These are phyloP conservation scores for Cerastis rubricosa DNA, from an alignment of 2,888 invertebrate species.

Conservation along the genomic window DNA sequence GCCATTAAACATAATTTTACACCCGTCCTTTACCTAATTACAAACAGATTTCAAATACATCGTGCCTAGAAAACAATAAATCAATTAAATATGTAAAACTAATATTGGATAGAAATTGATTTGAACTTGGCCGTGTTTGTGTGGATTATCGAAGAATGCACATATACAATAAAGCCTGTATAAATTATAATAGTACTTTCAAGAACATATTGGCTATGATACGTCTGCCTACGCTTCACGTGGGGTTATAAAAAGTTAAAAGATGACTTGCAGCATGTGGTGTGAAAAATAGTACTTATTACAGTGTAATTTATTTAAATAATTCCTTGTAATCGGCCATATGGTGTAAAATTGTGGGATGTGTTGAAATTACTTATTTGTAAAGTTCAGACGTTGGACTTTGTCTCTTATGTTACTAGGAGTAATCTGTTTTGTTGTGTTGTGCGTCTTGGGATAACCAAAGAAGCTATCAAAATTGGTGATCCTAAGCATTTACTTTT, in stretches of 20 bases:
- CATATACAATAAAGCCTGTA: background rate
- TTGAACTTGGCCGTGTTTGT: constrained; percentile 50
- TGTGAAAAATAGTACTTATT: constrained; percentile 32
- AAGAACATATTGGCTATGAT: constrained; percentile 35
- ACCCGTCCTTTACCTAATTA: constrained; percentile 53
- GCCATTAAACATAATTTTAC: constrained; percentile 41
- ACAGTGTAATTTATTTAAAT: constrained; percentile 32
- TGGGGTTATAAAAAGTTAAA: background rate
- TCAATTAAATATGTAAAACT: constrained; percentile 44
- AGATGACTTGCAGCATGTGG: constrained; percentile 33
- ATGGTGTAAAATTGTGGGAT: constrained; percentile 21
- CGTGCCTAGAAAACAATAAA: constrained; percentile 31
- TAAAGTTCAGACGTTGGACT: background rate
- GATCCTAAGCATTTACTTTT: background rate
- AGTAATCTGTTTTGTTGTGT: background rate
- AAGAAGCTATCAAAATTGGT: background rate
- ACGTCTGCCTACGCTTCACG: constrained; percentile 20
- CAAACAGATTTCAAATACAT: constrained; percentile 33
- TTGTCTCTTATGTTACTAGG: constrained; percentile 1
- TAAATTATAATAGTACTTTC: constrained; percentile 33
- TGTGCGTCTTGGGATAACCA: background rate
- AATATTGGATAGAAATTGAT: constrained; percentile 44
- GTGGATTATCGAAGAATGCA: constrained; percentile 38
- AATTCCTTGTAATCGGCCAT: constrained; percentile 14
- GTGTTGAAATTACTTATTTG: constrained; percentile 22